These are phyloP conservation scores for Brachionus calyciflorus DNA, from an alignment of 1,140 invertebrate genomes.

Conservation along the genomic window DNA sequence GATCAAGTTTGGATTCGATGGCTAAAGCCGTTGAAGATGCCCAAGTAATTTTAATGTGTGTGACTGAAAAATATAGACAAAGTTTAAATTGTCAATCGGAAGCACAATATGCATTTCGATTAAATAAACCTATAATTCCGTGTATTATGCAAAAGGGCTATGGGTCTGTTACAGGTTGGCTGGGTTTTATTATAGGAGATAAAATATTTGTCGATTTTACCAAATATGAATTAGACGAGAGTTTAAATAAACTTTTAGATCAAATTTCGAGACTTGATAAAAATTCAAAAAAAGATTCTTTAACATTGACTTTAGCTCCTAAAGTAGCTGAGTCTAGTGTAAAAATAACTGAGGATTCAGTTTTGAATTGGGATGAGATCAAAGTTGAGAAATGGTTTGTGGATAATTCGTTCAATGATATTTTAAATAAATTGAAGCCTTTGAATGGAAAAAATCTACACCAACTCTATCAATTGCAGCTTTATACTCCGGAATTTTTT, in stretches of 20 bases:
- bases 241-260: no score
- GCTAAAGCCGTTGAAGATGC: conserved; percentile 58
- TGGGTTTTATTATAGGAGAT: conserved; percentile 53
- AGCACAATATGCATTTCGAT: conserved; percentile 55
- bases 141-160: conserved; percentile 53
- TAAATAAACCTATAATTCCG: conserved; percentile 53
- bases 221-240: not conserved
- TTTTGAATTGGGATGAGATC: not conserved
- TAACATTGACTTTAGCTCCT: no score
- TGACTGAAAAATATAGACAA: conserved; percentile 22
- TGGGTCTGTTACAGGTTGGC: conserved; percentile 53
- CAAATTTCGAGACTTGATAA: no score
- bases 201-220: conserved; percentile 53
- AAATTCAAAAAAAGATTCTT: no score
- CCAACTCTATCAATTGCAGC: not conserved
- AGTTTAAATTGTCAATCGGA: conserved; percentile 48
- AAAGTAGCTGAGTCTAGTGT: no score
- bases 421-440: not conserved
- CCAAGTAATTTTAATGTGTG: conserved; percentile 53
- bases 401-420: not conserved
- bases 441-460: not conserved
- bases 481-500: not conserved
- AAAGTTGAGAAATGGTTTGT: not conserved
- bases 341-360: no score
- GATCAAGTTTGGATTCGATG: conserved; percentile 57